Percentiles rank a stretch among this genome's conserved stretches.
Conservation (phyloP, 2,113 vertebrate genomes). For the Isichthys henryi region DNA sequence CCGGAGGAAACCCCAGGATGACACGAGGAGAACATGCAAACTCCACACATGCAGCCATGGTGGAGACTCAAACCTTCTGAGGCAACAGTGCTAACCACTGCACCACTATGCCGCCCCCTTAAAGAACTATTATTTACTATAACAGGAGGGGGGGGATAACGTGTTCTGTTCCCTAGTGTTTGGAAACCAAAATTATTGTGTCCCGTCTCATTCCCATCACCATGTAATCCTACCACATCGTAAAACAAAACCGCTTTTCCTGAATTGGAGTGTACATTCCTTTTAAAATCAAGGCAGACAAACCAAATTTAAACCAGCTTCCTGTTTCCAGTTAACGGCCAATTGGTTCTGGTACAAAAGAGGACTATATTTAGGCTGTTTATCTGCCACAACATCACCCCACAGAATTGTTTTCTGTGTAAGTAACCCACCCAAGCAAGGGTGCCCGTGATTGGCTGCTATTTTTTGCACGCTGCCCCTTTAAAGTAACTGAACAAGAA, state of each 20-base stretch:
- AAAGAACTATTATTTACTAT: not conserved
- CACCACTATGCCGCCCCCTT: not conserved
- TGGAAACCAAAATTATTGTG: not conserved
- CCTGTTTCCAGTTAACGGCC: constrained; percentile 20
- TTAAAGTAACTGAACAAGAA: not conserved
- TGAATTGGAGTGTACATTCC: not conserved
- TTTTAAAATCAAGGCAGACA: constrained; percentile 15
- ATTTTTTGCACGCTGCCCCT: not conserved
- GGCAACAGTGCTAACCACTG: not conserved
- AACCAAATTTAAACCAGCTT: constrained; percentile 13
- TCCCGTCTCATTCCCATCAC: not conserved
- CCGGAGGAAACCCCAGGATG: not conserved
- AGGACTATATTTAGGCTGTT: constrained; percentile 17
- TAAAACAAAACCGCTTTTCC: not conserved
- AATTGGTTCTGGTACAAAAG: not conserved
- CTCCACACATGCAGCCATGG: not conserved
- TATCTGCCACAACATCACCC: not conserved
- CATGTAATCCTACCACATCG: not conserved
- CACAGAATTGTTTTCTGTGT: constrained; percentile 8
- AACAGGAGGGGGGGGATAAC: not conserved
- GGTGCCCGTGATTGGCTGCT: not conserved
- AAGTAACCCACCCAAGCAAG: not conserved
- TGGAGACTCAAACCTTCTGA: not conserved
- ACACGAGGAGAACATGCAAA: not conserved
- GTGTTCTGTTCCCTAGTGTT: not conserved